Base-by-base conservation (phyloP, 2,113 vertebrate genomes). In the Hippoglossus stenolepis region DNA sequence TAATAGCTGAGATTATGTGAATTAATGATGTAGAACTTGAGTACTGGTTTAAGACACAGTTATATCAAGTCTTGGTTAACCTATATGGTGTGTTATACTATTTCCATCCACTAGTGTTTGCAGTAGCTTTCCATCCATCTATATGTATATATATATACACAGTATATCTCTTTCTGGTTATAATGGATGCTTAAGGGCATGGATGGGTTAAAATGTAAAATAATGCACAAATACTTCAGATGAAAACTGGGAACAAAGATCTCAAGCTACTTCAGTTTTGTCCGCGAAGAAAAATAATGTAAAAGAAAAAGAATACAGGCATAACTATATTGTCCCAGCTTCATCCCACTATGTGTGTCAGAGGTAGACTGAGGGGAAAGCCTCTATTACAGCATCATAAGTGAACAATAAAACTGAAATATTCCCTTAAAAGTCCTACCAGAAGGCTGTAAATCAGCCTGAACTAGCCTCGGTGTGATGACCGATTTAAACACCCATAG, bases 401-500 rank as follows among this genome's bases (percentile, higher is more conserved):
- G 65, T 43, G 75, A 89, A 88, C 73, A 81, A 75, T 85, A 85
- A 85, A 88, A 81, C 26, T 75, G 66, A 85, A 74, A 79, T 47
- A 82, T 86, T 74, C 47, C 31, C 62, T 80, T 80, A 74, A 79
- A 87, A 85, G 67, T 53, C 56, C 76, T 40, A 63, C 62, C 5
- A 68, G 70, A 80, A 63, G 68, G 72, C 71, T 65, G 77, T 80
- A 73, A 73, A 77, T 85, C 81, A 87, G 40, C 49, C 70, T 69
- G 65, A 75, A 88, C 81, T 63, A 77, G 79, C 75, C 65, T 57
- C 61, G 60, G 65, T 80, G 62, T 69, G 79, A 70, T 75, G 85
- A 79, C 76, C 62, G 47, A 90, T 86, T 87, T 73, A 66, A 84
- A 77, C 73, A 68, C 80, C 85, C 85, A 83, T 38, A 68, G 85